Base-by-base conservation (phyloP, 2,113 vertebrate species). In the Oryzias celebensis region DNA sequence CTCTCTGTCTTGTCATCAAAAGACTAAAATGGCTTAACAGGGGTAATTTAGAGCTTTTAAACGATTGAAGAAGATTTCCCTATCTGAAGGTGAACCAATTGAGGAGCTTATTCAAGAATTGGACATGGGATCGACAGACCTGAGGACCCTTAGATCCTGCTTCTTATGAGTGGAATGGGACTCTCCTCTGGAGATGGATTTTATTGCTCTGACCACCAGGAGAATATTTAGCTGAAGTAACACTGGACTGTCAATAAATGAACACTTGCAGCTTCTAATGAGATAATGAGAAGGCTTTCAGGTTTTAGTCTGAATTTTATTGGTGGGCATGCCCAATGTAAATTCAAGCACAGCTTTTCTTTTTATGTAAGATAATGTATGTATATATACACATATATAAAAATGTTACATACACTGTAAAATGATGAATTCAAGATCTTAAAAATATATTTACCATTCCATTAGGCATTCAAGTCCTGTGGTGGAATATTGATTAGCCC, bases 271-370 rank as follows among this genome's bases (percentile, higher is more conserved):
- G 61, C 67, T 59, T 23, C 13, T 41, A 6, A 64, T 23, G n/a
- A 58, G 44, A 56, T 62, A n/a, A 79, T 51, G 41, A 72, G 52
- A 61, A 76, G 58, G 65, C 45, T 64, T 52, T 23, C 36, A 41
- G 53, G 45, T 60, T 49, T 65, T 52, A 55, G 46, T 62, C 61
- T 80, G 64, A 63, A 81, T 58, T 65, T 80, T 83, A 68, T 62
- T 78, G 75, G 59, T 88, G 84, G 84, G 87, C 89, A 90, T 92
- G 90, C 80, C 89, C 85, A 58, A 50, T 88, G 87, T 90, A 85
- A 77, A 89, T 88, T 85, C 85, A 58, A 73, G 75, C 87, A 82
- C 81, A 68, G 73, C 54, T 73, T 87, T 80, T 87, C 79, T 91
- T 88, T 89, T 73, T 91, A 82, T 80, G 84, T 85, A 84, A 86